These are phyloP conservation scores for Poecilobothrus nobilitatus DNA, from an alignment of 2,888 invertebrate species.

Conservation along the genomic window DNA sequence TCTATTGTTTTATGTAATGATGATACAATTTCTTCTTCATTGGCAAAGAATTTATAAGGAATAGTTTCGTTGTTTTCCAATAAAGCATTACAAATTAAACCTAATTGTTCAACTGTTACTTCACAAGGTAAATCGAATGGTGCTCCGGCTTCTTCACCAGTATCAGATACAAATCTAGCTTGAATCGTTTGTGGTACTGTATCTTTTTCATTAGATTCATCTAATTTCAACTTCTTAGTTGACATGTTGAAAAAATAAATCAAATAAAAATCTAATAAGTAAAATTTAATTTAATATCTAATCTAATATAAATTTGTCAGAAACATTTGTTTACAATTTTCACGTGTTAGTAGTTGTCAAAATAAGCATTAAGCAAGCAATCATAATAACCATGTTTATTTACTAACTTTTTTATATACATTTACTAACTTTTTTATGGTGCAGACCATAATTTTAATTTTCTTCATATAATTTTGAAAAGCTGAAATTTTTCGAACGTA, in stretches of 20 bases:
- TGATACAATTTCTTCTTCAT: constrained; percentile 76
- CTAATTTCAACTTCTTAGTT: constrained; percentile 24
- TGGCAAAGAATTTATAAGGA: constrained; percentile 81
- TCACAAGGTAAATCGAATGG: constrained; percentile 76
- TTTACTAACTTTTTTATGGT: too few relatives aligned
- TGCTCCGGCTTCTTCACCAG: constrained; percentile 74
- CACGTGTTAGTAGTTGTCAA: too few relatives aligned
- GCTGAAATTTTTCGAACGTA: too few relatives aligned
- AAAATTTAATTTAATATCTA: too few relatives aligned
- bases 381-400: too few relatives aligned
- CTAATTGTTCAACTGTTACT: constrained; percentile 71
- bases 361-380: too few relatives aligned
- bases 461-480: too few relatives aligned
- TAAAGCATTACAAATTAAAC: constrained; percentile 79
- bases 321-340: too few relatives aligned
- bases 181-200: constrained; percentile 48
- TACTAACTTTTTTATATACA: too few relatives aligned
- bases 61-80: constrained; percentile 70
- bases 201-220: constrained; percentile 16
- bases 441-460: too few relatives aligned
- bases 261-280: too few relatives aligned
- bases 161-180: constrained; percentile 77
- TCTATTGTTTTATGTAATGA: constrained; percentile 64
- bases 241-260: constrained; percentile 12
- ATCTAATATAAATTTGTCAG: too few relatives aligned